Evolutionary conservation across 2,888 invertebrate species (phyloP), one percentile per base, ranked within the genome.

Genomic region (Scaptomyza cyrtandrae): DNA sequence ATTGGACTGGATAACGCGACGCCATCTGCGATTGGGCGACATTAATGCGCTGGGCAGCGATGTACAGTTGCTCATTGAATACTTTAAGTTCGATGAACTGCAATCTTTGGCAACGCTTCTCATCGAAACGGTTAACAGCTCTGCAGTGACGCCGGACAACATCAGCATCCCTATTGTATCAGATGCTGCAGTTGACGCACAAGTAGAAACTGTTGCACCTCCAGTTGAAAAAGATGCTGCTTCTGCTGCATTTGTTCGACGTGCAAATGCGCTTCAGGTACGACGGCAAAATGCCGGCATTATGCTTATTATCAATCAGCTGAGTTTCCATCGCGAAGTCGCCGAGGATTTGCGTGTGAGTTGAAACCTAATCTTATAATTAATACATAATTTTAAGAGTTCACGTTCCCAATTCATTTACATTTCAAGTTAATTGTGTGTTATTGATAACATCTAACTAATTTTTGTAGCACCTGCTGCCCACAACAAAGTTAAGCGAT

Each of bases 221-320:
- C 0, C 35, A 45, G 10, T 33, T 11, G 0, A 24, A 6, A 5
- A 7, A 1, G 24, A 13, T 1, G 11, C 31, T 19, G 3, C 46
- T n/a, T 13, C 53, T 16, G 13, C 11, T 29, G 6, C 35, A 19
- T 5, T 10, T 10, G 35, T 9, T 29, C 49, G 57, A 11, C 41
- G 27, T 5, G 29, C 45, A 19, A 69, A 88, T 24, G 80, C 71
- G 13, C 79, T 90, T 60, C 50, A 63, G 5, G 75, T 91, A n/a
- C 73, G 61, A 0, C 78, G 60, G 1, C 69, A 85, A 6, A 72
- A 56, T 2, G 91, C 91, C 3, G 92, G 92, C 6, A 88, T 87
- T 62, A 50, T 89, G 24, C 66, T 92, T 4, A 91, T 92, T 19
- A 90, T 92, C 33, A 92, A 92, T 76, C 92, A 92, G 72, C 74